Base-by-base conservation (phyloP, 1,140 invertebrate genomes). In the Akabosia matsudoensis region DNA sequence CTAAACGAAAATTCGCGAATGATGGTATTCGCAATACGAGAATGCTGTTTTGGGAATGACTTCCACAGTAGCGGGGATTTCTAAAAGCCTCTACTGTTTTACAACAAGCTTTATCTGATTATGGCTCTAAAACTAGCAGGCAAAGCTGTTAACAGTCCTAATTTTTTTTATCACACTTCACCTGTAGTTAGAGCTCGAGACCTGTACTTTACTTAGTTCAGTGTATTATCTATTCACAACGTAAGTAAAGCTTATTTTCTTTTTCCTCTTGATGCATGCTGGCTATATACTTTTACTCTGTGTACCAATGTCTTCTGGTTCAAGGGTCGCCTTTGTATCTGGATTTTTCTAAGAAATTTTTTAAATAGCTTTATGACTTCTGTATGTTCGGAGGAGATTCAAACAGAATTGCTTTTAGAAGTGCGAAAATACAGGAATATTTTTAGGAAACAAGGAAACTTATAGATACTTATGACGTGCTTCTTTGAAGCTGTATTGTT, bases 141-240 rank as follows among this genome's bases (percentile, higher is more conserved):
- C 31, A 30, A 67, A 30, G 30, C 22, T 67, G 61, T 67, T 67
- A 67, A 31, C 61, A 67, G 26, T 61, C 37, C 37, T 16, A 24
- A 61, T 30, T 67, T 56, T n/a, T 7, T 45, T 61, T 67, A 67
- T 67, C 31, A 30, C 61, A 30, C 28, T 67, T 31, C n/a, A 67
- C 61, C 61, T 67, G 24, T 13, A 30, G 28, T 22, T n/a, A 56
- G 24, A 67, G 22, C 61, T 22, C 28, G 54, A 61, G 4, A 61
- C 37, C 7, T 45, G 37, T 10, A 7, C 10, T 30, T 30, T 67
- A 30, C 24, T 30, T 10, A 31, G 22, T 30, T 67, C 28, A 67
- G 3, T 67, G 4, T 67, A 16, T 2, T 67, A 28, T 30, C 4
- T 7, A 67, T 13, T 16, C 4, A 31, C 13, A 61, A 24, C 54